Evolutionary conservation across 1,140 invertebrate genomes (phyloP).

Genomic region (Anagrus nilaparvatae): DNA sequence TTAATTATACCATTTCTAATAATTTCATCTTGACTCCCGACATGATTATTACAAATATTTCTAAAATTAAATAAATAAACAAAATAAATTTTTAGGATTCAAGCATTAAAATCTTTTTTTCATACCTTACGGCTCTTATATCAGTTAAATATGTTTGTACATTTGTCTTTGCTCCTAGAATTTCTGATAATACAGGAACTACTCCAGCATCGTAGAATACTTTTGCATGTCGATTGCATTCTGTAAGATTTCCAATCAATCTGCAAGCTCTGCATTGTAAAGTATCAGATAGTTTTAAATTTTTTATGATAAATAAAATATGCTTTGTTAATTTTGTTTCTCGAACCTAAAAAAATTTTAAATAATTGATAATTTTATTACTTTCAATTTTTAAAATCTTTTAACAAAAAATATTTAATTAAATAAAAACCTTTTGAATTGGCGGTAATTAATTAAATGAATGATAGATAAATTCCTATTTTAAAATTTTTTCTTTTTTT

Average conservation of each 20-base stretch:
- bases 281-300: constrained; percentile 19
- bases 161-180: constrained; percentile 22
- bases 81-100: background rate
- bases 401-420: too few species aligned
- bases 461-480: too few species aligned
- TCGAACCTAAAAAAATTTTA: constrained; percentile 26
- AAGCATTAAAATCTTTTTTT: too few species aligned
- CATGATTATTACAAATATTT: constrained; percentile 30
- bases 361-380: too few species aligned
- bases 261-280: constrained; percentile 34
- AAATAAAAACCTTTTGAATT: too few species aligned
- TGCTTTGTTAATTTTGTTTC: constrained; percentile 24
- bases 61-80: constrained; percentile 19
- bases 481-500: too few species aligned
- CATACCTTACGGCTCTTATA: constrained; percentile 33
- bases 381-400: too few species aligned
- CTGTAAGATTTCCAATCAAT: constrained; percentile 32
- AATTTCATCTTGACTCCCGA: constrained; percentile 27
- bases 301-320: constrained; percentile 28
- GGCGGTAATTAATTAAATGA: too few species aligned
- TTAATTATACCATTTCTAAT: constrained; percentile 22
- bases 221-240: constrained; percentile 28
- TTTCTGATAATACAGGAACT: constrained; percentile 17
- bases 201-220: constrained; percentile 26
- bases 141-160: constrained; percentile 27